phyloP scores from a whole-genome alignment of 2,797 vertebrate species.

The Paguma larvata region DNA sequence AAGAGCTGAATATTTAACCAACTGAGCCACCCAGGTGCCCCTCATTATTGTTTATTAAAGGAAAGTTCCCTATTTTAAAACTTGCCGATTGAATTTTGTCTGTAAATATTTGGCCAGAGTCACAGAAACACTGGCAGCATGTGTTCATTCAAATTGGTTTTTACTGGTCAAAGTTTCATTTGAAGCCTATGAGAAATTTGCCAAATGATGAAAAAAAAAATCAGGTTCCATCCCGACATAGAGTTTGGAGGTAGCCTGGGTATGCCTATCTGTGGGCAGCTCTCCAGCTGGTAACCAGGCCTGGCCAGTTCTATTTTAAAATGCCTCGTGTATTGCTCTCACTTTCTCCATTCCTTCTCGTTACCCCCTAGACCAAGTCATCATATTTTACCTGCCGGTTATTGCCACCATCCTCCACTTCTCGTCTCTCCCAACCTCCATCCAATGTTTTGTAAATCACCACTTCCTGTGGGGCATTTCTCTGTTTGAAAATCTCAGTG shows the following conservation, averaged over 20 bases:
- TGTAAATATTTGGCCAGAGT: background rate
- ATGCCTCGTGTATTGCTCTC: background rate
- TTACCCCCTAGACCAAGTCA: background rate
- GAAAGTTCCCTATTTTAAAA: conserved; percentile 9
- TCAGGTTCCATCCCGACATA: background rate
- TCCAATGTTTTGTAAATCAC: background rate
- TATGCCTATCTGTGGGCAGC: background rate
- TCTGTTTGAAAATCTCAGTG: conserved; percentile 25
- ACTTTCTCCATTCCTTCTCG: background rate
- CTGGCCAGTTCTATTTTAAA: background rate
- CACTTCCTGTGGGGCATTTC: background rate
- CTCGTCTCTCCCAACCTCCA: background rate
- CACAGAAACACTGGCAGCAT: conserved; percentile 2
- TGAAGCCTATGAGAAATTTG: background rate
- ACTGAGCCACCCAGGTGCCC: too few relatives aligned
- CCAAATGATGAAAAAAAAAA: background rate
- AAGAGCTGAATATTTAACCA: too few relatives aligned
- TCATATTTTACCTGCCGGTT: background rate
- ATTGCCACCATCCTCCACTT: background rate
- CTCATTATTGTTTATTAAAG: background rate
- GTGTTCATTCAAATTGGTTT: conserved; percentile 19
- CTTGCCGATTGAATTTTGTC: background rate
- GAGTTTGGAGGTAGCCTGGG: background rate
- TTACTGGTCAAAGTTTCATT: conserved; percentile 20
- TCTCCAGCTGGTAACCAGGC: background rate